Base-by-base conservation (phyloP, 2,113 vertebrate species). In the Tenebrosternarchus preto region DNA sequence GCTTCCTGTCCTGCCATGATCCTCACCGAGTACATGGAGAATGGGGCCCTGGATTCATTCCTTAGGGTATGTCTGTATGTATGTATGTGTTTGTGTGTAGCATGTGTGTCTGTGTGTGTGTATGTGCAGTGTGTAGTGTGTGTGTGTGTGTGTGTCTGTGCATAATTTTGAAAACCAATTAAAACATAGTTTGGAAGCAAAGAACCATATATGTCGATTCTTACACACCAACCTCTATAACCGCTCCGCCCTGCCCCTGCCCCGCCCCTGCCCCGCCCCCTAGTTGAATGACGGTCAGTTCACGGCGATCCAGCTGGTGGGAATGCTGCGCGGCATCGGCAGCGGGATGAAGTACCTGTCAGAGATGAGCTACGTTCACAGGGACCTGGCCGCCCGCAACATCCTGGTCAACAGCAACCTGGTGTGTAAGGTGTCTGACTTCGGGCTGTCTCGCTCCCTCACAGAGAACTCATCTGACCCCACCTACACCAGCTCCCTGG, bases 21-120 rank as follows among this genome's bases (percentile, higher is more conserved):
- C 25, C 83, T 88, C 84, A 96, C 95, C 0, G 95, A 96, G 85
- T 96, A 95, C 92, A 96, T 96, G 95, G 95, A 96, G 89, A 96
- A 96, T 72, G 95, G 95, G 0, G 95, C 95, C 0, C 91, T 96
- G 0, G 95, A 96, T 82, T 95, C 95, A 46, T 96, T 96, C 88
- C 92, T 96, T 7, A 86, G 95, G 88, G 95, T 96, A 74, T 87
- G 93, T 55, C 7, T 56, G 5, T 56, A 0, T 33, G 25, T 73
- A 16, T 64, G 61, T 57, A 12, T 73, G 31, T 63, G 29, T 24
- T 0, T 59, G 16, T 59, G n/a, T 67, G n/a, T 50, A 3, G 9
- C 11, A 3, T 50, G 43, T 50, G 43, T 50, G 9, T 15, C 8
- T 50, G 43, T 50, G 43, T 50, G 43, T 50, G 43, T 50, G 43